Evolutionary conservation across 2,113 vertebrate genomes (phyloP).

Genomic region (Pituophis catenifer): DNA sequence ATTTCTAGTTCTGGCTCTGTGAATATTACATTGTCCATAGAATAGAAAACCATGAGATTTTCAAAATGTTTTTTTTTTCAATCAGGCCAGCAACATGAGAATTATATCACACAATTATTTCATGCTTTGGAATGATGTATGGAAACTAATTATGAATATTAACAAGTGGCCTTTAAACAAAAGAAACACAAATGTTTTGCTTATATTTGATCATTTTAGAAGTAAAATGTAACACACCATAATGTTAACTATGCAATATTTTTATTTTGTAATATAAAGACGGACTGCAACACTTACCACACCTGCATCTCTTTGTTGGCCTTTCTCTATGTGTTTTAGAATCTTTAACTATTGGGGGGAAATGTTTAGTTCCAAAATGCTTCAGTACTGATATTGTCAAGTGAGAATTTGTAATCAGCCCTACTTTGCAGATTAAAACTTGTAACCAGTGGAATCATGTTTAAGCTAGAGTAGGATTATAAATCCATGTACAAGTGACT

Average conservation of each 20-base stretch:
- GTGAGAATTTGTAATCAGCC: slow-evolving; percentile 61
- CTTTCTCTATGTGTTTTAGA: not conserved
- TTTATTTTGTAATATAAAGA: slow-evolving; percentile 39
- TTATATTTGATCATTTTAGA: slow-evolving; percentile 50
- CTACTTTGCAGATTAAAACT: slow-evolving; percentile 10
- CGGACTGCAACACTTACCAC: slow-evolving; percentile 37
- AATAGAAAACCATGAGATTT: slow-evolving; percentile 49
- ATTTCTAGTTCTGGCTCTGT: not conserved
- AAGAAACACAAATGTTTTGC: slow-evolving; percentile 29
- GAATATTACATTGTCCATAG: slow-evolving; percentile 19
- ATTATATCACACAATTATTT: slow-evolving; percentile 23
- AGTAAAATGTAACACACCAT: slow-evolving; percentile 54
- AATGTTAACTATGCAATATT: slow-evolving; percentile 38
- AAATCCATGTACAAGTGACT: slow-evolving; percentile 31
- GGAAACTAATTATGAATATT: slow-evolving; percentile 13
- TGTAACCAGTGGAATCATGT: not conserved
- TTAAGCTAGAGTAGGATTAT: not conserved
- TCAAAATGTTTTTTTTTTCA: slow-evolving; percentile 35
- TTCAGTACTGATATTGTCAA: slow-evolving; percentile 39
- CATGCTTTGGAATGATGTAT: slow-evolving; percentile 5
- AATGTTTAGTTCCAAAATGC: not conserved
- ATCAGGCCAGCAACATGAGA: slow-evolving; percentile 25
- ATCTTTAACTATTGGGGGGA: not conserved
- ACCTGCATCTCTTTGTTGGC: not conserved
- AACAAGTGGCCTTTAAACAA: slow-evolving; percentile 45